Percentiles rank a stretch among this genome's conserved stretches.
Evolutionary conservation across 2,888 invertebrate species (phyloP).

Genomic region (Synergus itoensis): DNA sequence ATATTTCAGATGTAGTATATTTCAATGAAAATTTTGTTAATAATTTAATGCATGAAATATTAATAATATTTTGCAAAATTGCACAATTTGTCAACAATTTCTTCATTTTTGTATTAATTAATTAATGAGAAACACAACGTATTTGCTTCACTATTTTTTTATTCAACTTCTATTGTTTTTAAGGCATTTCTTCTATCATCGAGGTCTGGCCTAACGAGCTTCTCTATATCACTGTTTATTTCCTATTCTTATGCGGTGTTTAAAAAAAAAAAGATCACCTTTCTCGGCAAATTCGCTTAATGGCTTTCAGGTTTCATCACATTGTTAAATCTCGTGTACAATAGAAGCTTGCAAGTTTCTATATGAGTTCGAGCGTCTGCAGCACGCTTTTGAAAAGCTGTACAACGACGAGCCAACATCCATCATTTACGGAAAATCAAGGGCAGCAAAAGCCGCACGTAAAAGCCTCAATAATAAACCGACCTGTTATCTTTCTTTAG

Average conservation of each 20-base stretch:
- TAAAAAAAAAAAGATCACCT: not conserved
- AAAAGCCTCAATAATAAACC: not conserved
- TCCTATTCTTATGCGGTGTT: not conserved
- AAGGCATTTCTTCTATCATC: not conserved
- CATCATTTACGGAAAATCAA: constrained; percentile 50
- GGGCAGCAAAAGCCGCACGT: not conserved
- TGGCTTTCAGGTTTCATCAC: constrained; percentile 11
- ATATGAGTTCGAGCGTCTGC: not conserved
- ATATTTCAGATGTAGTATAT: too few species aligned
- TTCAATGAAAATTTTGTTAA: too few species aligned
- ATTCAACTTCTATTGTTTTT: not conserved
- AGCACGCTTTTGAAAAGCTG: constrained; percentile 23
- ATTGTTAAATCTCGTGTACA: constrained; percentile 28
- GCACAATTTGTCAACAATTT: too few species aligned
- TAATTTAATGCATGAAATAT: too few species aligned
- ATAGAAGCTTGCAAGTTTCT: constrained; percentile 38
- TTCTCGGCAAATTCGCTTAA: constrained; percentile 11
- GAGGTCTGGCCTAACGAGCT: not conserved
- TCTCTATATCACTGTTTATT: not conserved
- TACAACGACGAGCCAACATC: constrained; percentile 27
- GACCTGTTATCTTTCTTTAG: not conserved
- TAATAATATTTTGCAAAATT: too few species aligned
- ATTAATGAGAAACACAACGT: too few species aligned
- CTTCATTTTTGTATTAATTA: too few species aligned
- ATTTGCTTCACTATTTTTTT: too few species aligned